These are phyloP conservation scores for Chironomus striatipennis DNA, from an alignment of 1,140 invertebrate species.

Conservation along the genomic window DNA sequence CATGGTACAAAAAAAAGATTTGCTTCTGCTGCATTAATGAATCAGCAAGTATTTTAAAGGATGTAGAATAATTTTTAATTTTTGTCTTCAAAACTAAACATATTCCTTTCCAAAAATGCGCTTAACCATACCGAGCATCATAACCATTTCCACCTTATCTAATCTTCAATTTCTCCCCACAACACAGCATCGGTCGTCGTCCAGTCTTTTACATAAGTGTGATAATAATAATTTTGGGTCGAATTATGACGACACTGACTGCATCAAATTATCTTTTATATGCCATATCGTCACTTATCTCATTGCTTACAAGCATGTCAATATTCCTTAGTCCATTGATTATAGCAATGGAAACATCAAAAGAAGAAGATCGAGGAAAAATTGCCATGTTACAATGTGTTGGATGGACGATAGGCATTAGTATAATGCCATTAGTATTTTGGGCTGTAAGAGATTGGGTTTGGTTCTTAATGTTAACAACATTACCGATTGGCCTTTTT, in stretches of 20 bases:
- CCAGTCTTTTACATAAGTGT: constrained; percentile 42
- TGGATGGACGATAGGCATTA: constrained; percentile 45
- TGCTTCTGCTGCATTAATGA: no score
- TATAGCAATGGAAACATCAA: constrained; percentile 41
- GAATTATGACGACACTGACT: constrained; percentile 40
- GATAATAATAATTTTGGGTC: constrained; percentile 38
- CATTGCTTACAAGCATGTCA: constrained; percentile 40
- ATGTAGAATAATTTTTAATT: no score
- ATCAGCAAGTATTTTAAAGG: no score
- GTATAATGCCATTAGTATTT: constrained; percentile 46
- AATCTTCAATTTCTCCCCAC: not conserved
- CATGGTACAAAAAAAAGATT: no score
- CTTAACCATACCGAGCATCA: not conserved
- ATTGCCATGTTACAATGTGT: constrained; percentile 42
- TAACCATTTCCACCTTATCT: not conserved
- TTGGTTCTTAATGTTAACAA: constrained; percentile 26
- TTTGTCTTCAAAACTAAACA: no score
- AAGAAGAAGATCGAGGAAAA: constrained; percentile 37
- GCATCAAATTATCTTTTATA: constrained; percentile 42
- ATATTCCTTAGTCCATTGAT: constrained; percentile 45
- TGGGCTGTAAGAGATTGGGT: constrained; percentile 50
- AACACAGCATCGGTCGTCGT: constrained; percentile 42
- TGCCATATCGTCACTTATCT: constrained; percentile 39
- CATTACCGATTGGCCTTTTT: not conserved
- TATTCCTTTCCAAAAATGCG: no score